Evolutionary conservation across 2,888 invertebrate species (phyloP).

Genomic region (Rhaphigaster nebulosa): DNA sequence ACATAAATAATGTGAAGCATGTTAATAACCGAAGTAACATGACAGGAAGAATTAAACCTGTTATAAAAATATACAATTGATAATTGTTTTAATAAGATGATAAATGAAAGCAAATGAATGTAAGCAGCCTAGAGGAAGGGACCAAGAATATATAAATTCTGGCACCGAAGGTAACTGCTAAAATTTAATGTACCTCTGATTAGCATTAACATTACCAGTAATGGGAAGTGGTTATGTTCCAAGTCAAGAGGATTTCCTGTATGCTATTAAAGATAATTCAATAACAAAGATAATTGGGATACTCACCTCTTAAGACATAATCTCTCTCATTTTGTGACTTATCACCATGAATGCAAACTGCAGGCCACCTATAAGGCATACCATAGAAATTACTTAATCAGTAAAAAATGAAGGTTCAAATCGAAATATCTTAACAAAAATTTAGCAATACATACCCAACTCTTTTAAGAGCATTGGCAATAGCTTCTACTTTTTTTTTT

Average conservation of each 20-base stretch:
- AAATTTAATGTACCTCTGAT: slow-evolving; percentile 61
- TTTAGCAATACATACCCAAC: slow-evolving; percentile 77
- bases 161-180: slow-evolving; percentile 61
- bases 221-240: slow-evolving; percentile 35
- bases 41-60: too few species aligned
- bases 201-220: slow-evolving; percentile 42
- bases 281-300: not conserved
- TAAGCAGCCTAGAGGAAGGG: slow-evolving; percentile 62
- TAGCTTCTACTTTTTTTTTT: slow-evolving; percentile 94
- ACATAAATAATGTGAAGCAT: too few species aligned
- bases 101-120: not conserved
- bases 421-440: not conserved
- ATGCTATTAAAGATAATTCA: not conserved
- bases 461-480: slow-evolving; percentile 89
- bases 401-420: not conserved
- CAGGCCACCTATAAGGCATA: slow-evolving; percentile 67
- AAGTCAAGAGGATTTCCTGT: not conserved
- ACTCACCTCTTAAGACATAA: slow-evolving; percentile 64
- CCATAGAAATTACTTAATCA: not conserved
- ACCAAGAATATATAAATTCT: slow-evolving; percentile 55
- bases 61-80: too few species aligned
- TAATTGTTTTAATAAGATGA: too few species aligned
- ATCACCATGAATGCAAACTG: slow-evolving; percentile 85
- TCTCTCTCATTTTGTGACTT: slow-evolving; percentile 83
- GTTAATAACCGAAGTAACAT: too few species aligned